Conservation (phyloP, 1,140 invertebrate genomes). For the Drosophila virilis region DNA sequence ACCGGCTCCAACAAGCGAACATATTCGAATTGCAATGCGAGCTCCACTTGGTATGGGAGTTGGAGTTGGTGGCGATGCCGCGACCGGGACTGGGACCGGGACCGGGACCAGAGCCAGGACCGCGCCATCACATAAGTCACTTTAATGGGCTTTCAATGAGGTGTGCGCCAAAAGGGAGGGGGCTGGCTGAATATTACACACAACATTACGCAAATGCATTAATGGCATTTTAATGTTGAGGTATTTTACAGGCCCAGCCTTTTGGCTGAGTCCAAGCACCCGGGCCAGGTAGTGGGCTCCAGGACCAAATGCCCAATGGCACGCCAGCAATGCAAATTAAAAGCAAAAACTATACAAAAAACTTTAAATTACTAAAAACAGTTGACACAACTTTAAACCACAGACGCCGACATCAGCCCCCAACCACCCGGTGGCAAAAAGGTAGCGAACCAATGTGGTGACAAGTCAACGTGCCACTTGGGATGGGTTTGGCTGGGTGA, state of each 20-base stretch:
- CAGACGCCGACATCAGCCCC: slow-evolving; percentile 15
- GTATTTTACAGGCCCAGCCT: slow-evolving; percentile 51
- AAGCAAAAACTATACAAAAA: slow-evolving; percentile 46
- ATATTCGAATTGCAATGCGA: slow-evolving; percentile 41
- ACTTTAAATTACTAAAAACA: slow-evolving; percentile 66
- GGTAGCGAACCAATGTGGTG: slow-evolving; percentile 44
- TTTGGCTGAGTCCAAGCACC: background rate
- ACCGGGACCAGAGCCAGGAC: background rate
- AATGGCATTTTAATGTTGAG: slow-evolving; percentile 82
- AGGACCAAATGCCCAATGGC: slow-evolving; percentile 4
- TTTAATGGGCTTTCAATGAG: slow-evolving; percentile 82
- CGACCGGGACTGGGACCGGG: no score
- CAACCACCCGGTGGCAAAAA: slow-evolving; percentile 45
- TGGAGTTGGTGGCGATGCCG: background rate
- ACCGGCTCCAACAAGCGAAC: slow-evolving; percentile 22
- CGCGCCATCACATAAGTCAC: slow-evolving; percentile 70
- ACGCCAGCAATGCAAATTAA: slow-evolving; percentile 70
- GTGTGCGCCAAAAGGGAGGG: slow-evolving; percentile 45
- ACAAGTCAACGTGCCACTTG: slow-evolving; percentile 19
- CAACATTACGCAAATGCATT: slow-evolving; percentile 80
- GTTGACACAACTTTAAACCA: slow-evolving; percentile 68
- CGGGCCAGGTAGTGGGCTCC: slow-evolving; percentile 22
- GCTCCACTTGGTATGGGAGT: slow-evolving; percentile 28
- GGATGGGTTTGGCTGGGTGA: background rate
- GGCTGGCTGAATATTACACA: slow-evolving; percentile 48